Conservation (phyloP, 2,113 vertebrate genomes). For the Zapus hudsonius region DNA sequence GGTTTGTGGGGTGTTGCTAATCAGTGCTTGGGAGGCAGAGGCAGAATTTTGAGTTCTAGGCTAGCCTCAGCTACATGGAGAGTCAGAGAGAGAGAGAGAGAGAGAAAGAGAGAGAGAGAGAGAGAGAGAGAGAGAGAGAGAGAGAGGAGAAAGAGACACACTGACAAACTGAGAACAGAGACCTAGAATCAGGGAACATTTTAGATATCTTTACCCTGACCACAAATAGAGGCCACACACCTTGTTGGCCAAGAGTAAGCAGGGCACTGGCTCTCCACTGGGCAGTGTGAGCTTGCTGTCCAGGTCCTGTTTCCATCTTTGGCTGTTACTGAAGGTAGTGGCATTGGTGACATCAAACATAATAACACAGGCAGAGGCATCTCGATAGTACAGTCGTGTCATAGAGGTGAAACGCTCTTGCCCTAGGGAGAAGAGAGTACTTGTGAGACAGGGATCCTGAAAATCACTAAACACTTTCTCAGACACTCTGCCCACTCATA, state of each 20-base stretch:
- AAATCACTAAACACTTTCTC: not conserved
- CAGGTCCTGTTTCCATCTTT: slow-evolving; percentile 92
- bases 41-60: not conserved
- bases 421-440: slow-evolving; percentile 79
- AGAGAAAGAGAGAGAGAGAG: too few species aligned
- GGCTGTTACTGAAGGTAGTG: slow-evolving; percentile 90
- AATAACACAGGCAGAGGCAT: slow-evolving; percentile 89
- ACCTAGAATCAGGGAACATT: too few species aligned
- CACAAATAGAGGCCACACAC: slow-evolving; percentile 77
- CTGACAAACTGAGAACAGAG: too few species aligned
- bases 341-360: slow-evolving; percentile 92
- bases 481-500: not conserved
- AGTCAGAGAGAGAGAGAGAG: not conserved
- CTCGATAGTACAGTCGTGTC: slow-evolving; percentile 92
- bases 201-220: too few species aligned
- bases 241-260: slow-evolving; percentile 94
- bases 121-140: not conserved
- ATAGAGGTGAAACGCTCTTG: slow-evolving; percentile 95
- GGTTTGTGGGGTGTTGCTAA: not conserved
- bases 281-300: slow-evolving; percentile 89
- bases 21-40: not conserved
- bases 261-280: slow-evolving; percentile 87
- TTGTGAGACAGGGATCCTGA: not conserved
- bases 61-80: not conserved
- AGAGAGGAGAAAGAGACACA: too few species aligned